Percentiles rank a stretch among this genome's conserved stretches.
Conservation (phyloP, 1,140 invertebrate genomes). For the Triops longicaudatus region DNA sequence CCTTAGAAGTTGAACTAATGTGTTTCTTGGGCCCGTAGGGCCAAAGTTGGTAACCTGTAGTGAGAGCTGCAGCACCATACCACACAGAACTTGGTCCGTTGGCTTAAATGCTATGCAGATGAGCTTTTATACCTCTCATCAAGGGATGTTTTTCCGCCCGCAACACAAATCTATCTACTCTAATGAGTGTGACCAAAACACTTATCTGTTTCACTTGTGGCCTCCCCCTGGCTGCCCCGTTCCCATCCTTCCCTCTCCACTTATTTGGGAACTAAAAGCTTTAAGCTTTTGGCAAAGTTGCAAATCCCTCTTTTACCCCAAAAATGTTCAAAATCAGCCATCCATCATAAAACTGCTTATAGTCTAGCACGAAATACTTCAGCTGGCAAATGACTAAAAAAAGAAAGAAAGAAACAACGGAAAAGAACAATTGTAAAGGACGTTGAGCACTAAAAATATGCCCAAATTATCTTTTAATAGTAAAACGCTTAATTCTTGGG, state of each 20-base stretch:
- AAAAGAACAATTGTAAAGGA: too few species aligned
- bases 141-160: constrained; percentile 6
- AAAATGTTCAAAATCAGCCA: too few species aligned
- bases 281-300: too few species aligned
- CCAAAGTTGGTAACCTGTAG: neutral
- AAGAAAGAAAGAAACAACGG: too few species aligned
- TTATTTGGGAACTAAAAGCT: neutral
- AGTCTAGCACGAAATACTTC: too few species aligned
- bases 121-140: constrained; percentile 12
- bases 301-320: too few species aligned
- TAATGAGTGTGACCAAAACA: constrained; percentile 15
- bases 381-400: too few species aligned
- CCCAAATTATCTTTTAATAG: too few species aligned
- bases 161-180: constrained; percentile 1
- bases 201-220: neutral
- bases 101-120: neutral
- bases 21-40: neutral
- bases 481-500: too few species aligned
- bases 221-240: neutral
- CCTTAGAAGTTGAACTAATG: neutral
- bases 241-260: neutral
- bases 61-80: neutral
- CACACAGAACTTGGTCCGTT: neutral
- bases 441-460: too few species aligned
- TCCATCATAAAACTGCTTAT: too few species aligned